These are phyloP conservation scores for Zenarchopterus dispar DNA, from an alignment of 2,797 vertebrate genomes.

Conservation along the genomic window DNA sequence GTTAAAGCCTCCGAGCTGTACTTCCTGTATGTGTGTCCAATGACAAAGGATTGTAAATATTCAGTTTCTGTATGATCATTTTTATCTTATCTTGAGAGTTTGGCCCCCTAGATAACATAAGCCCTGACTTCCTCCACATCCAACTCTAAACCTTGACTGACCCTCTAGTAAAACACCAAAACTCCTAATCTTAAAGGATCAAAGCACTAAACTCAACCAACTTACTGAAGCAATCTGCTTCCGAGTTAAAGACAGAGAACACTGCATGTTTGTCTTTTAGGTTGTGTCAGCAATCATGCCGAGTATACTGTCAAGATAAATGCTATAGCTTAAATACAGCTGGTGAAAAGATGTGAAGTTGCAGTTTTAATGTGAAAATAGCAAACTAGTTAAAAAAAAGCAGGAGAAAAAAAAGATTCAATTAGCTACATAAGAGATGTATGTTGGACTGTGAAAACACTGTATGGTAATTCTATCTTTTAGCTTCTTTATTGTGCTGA, in stretches of 20 bases:
- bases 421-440: constrained; percentile 72
- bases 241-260: constrained; percentile 27
- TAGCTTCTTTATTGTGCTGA: constrained; percentile 77
- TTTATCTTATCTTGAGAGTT: constrained; percentile 76
- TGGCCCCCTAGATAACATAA: constrained; percentile 72
- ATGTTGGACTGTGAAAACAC: constrained; percentile 71
- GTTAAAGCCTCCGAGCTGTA: constrained; percentile 34
- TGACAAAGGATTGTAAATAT: constrained; percentile 48
- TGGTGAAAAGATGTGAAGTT: constrained; percentile 66
- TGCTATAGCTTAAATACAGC: constrained; percentile 58
- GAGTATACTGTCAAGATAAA: constrained; percentile 68
- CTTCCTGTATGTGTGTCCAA: constrained; percentile 66
- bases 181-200: constrained; percentile 15
- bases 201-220: constrained; percentile 12
- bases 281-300: constrained; percentile 22
- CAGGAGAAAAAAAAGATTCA: constrained; percentile 51
- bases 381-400: constrained; percentile 73
- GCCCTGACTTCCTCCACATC: constrained; percentile 63
- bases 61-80: constrained; percentile 51
- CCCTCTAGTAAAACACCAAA: constrained; percentile 40
- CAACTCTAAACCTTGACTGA: constrained; percentile 55
- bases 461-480: constrained; percentile 80
- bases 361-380: constrained; percentile 76
- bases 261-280: constrained; percentile 43
- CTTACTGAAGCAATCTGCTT: constrained; percentile 17